These are phyloP conservation scores for Alosa sapidissima DNA, from an alignment of 2,797 vertebrate species.

Conservation along the genomic window DNA sequence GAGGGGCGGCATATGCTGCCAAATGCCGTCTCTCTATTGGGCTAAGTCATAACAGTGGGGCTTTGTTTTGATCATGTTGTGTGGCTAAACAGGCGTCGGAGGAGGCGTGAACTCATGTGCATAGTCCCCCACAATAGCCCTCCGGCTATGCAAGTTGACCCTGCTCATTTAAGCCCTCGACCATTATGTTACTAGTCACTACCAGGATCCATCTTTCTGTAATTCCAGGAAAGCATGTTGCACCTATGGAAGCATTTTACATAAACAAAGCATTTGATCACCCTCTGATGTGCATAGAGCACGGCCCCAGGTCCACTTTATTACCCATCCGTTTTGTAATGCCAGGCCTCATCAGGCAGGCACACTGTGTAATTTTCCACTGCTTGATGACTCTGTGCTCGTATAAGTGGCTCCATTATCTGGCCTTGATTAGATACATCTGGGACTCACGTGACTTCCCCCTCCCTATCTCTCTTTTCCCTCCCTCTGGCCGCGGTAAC, in stretches of 20 bases:
- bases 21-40: not conserved
- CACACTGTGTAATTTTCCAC: not conserved
- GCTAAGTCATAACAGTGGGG: not conserved
- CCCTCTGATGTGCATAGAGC: not conserved
- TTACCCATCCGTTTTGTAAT: not conserved
- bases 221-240: not conserved
- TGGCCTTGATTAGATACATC: not conserved
- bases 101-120: not conserved
- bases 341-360: not conserved
- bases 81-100: not conserved
- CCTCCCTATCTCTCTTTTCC: not conserved
- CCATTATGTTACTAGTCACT: no score
- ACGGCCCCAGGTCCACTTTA: not conserved
- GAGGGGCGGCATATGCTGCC: not conserved
- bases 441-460: not conserved
- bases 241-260: not conserved
- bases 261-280: not conserved
- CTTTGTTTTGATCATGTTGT: not conserved
- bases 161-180: no score
- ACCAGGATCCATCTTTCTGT: not conserved
- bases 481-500: not conserved
- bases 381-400: not conserved
- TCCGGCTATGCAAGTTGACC: no score
- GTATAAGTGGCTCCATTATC: conserved; percentile 1
- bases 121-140: no score